Evolutionary conservation across 2,888 invertebrate genomes (phyloP).

Genomic region (Ichneumon xanthorius): DNA sequence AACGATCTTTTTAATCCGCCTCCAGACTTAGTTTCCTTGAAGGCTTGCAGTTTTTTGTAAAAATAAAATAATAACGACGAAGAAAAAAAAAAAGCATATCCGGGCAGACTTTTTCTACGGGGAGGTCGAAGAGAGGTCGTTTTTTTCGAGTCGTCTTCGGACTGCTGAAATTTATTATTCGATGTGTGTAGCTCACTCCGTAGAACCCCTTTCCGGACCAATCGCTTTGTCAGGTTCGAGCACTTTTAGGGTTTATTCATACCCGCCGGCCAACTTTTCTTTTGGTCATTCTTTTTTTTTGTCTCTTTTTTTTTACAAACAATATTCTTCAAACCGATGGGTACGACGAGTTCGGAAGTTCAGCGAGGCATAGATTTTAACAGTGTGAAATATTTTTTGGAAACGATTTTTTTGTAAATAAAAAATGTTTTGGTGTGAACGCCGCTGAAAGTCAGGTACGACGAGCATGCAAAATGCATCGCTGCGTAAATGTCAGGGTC

Average conservation of each 20-base stretch:
- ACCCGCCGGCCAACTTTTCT: background rate
- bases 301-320: background rate
- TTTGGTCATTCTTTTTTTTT: background rate
- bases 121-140: slow-evolving; percentile 64
- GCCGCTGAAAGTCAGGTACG: slow-evolving; percentile 66
- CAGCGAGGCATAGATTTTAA: background rate
- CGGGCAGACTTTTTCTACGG: slow-evolving; percentile 46
- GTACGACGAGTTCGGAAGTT: background rate
- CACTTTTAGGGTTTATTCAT: slow-evolving; percentile 58
- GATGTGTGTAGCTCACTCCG: slow-evolving; percentile 57
- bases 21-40: background rate
- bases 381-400: background rate
- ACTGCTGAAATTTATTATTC: slow-evolving; percentile 65
- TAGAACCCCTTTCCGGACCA: slow-evolving; percentile 57
- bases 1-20: background rate
- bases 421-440: slow-evolving; percentile 64
- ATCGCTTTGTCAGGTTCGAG: slow-evolving; percentile 55
- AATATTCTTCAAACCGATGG: background rate
- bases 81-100: slow-evolving; percentile 27
- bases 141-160: slow-evolving; percentile 58
- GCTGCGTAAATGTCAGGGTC: slow-evolving; percentile 78
- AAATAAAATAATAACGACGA: slow-evolving; percentile 10
- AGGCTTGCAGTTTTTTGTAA: background rate
- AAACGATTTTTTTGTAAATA: background rate
- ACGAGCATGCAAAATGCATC: slow-evolving; percentile 75